These are phyloP conservation scores for Cyanoliseus patagonus DNA, from an alignment of 2,113 vertebrate genomes.

Conservation along the genomic window DNA sequence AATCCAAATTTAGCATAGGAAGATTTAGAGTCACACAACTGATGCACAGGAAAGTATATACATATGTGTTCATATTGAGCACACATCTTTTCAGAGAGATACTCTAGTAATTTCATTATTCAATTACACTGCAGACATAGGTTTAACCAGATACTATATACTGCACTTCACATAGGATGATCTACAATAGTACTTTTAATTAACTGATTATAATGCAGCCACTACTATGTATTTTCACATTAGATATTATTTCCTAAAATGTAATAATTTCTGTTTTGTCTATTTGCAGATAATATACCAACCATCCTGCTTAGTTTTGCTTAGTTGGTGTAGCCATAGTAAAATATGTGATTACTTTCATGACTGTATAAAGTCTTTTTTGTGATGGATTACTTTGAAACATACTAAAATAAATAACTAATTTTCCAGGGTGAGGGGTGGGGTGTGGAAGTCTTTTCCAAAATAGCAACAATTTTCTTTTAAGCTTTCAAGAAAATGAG, in stretches of 20 bases:
- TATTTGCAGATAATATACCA: conserved; percentile 13
- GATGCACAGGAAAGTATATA: background rate
- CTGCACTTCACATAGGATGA: background rate
- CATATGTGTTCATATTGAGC: background rate
- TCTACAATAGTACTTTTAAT: background rate
- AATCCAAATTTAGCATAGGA: background rate
- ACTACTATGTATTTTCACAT: background rate
- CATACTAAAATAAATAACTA: background rate
- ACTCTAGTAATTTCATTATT: background rate
- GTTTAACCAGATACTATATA: background rate
- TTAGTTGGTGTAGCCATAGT: background rate
- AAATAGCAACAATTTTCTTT: conserved; percentile 6
- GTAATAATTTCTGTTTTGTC: background rate
- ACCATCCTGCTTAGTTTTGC: background rate
- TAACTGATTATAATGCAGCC: background rate
- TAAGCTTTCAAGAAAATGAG: conserved; percentile 10
- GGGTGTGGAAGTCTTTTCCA: background rate
- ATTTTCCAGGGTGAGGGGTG: background rate
- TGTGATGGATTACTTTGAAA: conserved; percentile 3
- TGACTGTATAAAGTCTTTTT: conserved; percentile 11
- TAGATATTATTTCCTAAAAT: background rate
- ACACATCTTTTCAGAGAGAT: background rate
- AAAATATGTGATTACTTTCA: conserved; percentile 38
- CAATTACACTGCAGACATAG: background rate
- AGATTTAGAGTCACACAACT: background rate